These are phyloP conservation scores for Drosophila melanica DNA, from an alignment of 1,140 invertebrate species.

Conservation along the genomic window DNA sequence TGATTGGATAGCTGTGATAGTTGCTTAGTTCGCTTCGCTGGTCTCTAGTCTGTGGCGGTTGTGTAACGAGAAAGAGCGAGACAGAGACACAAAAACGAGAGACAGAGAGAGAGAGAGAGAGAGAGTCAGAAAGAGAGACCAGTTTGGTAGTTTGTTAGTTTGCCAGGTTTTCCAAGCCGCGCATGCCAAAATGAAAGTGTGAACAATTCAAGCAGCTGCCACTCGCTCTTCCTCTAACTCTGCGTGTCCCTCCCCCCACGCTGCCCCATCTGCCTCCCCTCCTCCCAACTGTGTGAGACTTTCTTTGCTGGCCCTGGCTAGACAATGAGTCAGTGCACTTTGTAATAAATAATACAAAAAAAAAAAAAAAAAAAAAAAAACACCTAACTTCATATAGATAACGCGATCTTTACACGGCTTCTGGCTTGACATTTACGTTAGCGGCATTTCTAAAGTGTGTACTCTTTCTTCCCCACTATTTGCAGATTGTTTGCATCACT, in stretches of 20 bases:
- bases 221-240: constrained; percentile 17
- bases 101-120: constrained; percentile 3
- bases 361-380: constrained; percentile 14
- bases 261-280: neutral
- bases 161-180: constrained; percentile 38
- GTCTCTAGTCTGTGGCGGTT: constrained; percentile 23
- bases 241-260: too few relatives aligned
- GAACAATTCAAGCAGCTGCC: constrained; percentile 49
- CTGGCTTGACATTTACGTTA: constrained; percentile 29
- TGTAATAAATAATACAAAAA: constrained; percentile 57
- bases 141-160: constrained; percentile 41
- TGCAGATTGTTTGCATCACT: constrained; percentile 94
- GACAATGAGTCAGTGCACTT: constrained; percentile 68
- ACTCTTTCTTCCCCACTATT: constrained; percentile 57
- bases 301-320: constrained; percentile 55
- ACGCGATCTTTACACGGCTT: constrained; percentile 46
- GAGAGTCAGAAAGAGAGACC: constrained; percentile 21
- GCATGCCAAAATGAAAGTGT: constrained; percentile 75
- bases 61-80: constrained; percentile 33
- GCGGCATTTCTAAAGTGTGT: constrained; percentile 15
- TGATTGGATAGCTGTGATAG: constrained; percentile 35
- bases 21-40: constrained; percentile 42
- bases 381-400: constrained; percentile 30
- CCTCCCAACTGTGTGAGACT: constrained; percentile 29
- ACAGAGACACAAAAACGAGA: too few relatives aligned